Evolutionary conservation across 2,888 invertebrate genomes (phyloP).

Genomic region (Pollenia griseotomentosa): DNA sequence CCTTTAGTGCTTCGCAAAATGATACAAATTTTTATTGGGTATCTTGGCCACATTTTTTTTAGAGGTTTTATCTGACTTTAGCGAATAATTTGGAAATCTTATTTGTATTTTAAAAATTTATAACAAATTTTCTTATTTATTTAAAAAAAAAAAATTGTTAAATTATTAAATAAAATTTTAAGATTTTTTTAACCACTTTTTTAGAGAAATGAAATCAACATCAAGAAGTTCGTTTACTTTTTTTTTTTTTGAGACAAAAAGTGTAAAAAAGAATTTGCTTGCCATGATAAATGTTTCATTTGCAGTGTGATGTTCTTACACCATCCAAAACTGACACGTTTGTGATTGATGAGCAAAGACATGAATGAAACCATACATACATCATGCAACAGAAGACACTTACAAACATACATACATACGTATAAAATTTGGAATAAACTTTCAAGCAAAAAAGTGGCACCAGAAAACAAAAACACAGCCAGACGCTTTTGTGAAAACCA

Average conservation of each 20-base stretch:
- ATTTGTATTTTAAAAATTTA: too few relatives aligned
- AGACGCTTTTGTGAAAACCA: slow-evolving; percentile 41
- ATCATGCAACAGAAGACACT: slow-evolving; percentile 36
- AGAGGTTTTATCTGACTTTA: too few relatives aligned
- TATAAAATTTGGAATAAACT: slow-evolving; percentile 36
- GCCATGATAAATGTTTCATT: slow-evolving; percentile 59
- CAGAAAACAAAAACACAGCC: slow-evolving; percentile 40
- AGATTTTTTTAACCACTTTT: slow-evolving; percentile 11
- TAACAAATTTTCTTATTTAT: too few relatives aligned
- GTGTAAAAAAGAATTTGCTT: slow-evolving; percentile 19
- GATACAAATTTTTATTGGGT: too few relatives aligned
- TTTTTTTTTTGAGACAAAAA: background rate
- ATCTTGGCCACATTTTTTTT: too few relatives aligned
- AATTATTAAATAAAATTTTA: background rate
- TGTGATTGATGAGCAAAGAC: slow-evolving; percentile 67
- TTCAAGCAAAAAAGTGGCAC: slow-evolving; percentile 31
- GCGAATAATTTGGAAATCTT: too few relatives aligned
- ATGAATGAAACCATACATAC: slow-evolving; percentile 69
- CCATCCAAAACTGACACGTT: slow-evolving; percentile 69
- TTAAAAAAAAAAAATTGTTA: background rate
- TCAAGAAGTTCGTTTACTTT: background rate
- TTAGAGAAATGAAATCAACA: slow-evolving; percentile 29
- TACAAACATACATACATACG: background rate
- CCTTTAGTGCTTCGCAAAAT: too few relatives aligned
- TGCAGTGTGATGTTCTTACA: slow-evolving; percentile 53